Percentiles rank a stretch among this genome's conserved stretches.
These are phyloP conservation scores for Matsumyia berberina DNA, from an alignment of 2,888 invertebrate genomes.

Conservation along the genomic window DNA sequence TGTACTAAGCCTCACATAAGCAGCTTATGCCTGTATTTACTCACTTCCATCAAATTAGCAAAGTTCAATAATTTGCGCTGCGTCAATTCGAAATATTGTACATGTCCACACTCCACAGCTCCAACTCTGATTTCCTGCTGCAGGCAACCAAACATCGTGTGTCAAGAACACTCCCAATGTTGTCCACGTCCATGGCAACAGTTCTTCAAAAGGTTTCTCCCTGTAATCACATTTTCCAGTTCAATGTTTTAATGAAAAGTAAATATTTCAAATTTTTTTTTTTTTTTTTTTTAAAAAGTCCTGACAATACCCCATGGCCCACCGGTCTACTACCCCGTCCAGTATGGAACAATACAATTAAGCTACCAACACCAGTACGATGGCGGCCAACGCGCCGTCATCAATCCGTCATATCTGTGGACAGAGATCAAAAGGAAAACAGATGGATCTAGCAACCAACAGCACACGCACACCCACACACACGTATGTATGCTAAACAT, in stretches of 20 bases:
- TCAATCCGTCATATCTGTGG: slow-evolving; percentile 69
- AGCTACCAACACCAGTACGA: slow-evolving; percentile 30
- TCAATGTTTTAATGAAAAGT: slow-evolving; percentile 71
- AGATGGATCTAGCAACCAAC: slow-evolving; percentile 57
- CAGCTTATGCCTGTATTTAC: not conserved
- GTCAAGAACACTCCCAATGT: slow-evolving; percentile 46
- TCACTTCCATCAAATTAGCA: slow-evolving; percentile 3
- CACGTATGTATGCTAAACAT: slow-evolving; percentile 32
- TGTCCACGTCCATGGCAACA: slow-evolving; percentile 47
- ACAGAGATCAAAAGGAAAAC: slow-evolving; percentile 73
- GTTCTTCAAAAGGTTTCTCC: slow-evolving; percentile 61
- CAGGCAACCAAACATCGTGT: slow-evolving; percentile 22
- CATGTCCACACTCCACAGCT: too few species aligned
- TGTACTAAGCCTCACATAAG: slow-evolving; percentile 1
- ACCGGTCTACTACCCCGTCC: slow-evolving; percentile 20
- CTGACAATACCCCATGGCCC: not conserved
- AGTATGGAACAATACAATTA: slow-evolving; percentile 67
- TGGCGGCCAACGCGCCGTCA: slow-evolving; percentile 11
- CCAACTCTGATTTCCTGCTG: not conserved
- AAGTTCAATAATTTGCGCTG: slow-evolving; percentile 14
- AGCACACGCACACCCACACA: slow-evolving; percentile 40
- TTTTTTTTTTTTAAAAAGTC: slow-evolving; percentile 26
- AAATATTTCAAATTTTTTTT: slow-evolving; percentile 66
- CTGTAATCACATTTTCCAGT: slow-evolving; percentile 64
- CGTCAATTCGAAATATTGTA: too few species aligned